Evolutionary conservation across 2,113 vertebrate species (phyloP).

Genomic region (Acrocephalus arundinaceus): DNA sequence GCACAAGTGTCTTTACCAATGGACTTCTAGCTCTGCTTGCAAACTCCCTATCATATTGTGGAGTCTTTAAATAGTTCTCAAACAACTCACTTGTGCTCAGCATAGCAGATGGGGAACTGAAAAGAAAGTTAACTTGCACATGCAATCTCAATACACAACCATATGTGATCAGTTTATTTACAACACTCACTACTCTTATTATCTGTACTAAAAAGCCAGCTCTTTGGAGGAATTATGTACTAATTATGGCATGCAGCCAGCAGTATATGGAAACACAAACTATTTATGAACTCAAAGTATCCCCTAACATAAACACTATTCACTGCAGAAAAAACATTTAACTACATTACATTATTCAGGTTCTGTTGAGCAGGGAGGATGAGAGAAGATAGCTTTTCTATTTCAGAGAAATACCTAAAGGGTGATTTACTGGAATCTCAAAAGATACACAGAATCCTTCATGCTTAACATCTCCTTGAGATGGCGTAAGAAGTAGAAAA

Average conservation of each 20-base stretch:
- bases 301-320: background rate
- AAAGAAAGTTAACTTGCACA: constrained; percentile 27
- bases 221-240: background rate
- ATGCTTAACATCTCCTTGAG: background rate
- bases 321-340: background rate
- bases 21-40: background rate
- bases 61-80: background rate
- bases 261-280: background rate
- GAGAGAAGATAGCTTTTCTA: background rate
- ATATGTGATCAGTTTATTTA: constrained; percentile 40
- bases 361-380: background rate
- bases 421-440: background rate
- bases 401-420: background rate
- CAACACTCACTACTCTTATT: constrained; percentile 1
- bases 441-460: background rate
- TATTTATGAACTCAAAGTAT: background rate
- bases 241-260: background rate
- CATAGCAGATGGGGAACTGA: constrained; percentile 23
- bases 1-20: background rate
- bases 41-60: background rate
- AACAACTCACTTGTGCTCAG: background rate
- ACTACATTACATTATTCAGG: background rate
- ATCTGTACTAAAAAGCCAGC: constrained; percentile 1
- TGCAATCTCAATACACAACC: background rate
- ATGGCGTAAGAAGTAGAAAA: background rate